These are phyloP conservation scores for Sibirionetta formosa DNA, from an alignment of 2,797 vertebrate species.

Conservation along the genomic window DNA sequence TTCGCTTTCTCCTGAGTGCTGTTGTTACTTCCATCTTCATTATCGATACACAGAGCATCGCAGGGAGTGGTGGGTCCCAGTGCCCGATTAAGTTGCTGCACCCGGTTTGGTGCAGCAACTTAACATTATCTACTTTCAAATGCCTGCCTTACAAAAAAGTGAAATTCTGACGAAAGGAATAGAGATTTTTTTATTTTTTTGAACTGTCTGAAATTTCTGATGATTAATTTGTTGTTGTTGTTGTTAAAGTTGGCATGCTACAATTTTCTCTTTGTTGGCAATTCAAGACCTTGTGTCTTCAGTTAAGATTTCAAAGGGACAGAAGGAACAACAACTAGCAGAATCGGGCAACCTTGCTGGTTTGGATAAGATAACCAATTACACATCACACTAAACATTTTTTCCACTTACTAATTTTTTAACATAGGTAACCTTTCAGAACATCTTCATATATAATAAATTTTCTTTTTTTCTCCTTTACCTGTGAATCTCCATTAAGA, in stretches of 20 bases:
- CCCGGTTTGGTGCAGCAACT: neutral
- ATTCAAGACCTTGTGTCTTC: neutral
- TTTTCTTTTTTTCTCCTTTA: neutral
- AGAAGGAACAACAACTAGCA: neutral
- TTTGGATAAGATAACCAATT: neutral
- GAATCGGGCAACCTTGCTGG: neutral
- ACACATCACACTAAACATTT: neutral
- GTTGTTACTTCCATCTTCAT: rapidly evolving
- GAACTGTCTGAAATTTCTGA: neutral
- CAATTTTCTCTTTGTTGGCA: neutral
- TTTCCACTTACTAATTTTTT: neutral
- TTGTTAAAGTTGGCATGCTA: neutral
- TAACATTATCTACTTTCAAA: neutral
- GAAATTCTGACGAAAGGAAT: neutral
- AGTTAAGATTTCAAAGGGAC: neutral
- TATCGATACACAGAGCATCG: rapidly evolving
- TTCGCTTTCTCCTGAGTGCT: neutral
- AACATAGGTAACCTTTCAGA: neutral
- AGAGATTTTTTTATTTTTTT: neutral
- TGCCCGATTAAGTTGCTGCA: no score
- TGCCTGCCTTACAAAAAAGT: neutral
- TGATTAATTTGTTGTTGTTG: neutral
- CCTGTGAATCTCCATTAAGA: neutral
- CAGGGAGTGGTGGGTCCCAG: rapidly evolving
- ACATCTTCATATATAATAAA: neutral